Evolutionary conservation across 2,113 vertebrate species (phyloP).

Genomic region (Heterotis niloticus): DNA sequence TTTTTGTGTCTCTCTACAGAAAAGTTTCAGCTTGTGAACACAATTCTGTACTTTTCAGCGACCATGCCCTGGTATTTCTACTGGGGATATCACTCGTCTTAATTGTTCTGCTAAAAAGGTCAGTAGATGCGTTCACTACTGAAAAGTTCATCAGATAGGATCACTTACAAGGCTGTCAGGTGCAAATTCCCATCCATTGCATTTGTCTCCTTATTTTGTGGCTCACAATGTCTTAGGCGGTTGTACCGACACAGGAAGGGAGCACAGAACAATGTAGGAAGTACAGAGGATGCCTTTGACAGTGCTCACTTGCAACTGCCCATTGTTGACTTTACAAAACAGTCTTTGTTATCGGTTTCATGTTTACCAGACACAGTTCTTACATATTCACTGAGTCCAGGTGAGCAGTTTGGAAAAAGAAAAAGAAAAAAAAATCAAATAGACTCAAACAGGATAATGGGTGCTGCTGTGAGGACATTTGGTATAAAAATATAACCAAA

Average conservation of each 20-base stretch:
- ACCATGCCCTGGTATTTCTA: background rate
- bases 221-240: background rate
- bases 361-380: background rate
- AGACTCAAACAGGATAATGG: conserved; percentile 7
- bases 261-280: background rate
- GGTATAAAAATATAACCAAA: too few species aligned
- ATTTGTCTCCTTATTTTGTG: background rate
- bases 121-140: background rate
- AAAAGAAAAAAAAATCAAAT: background rate
- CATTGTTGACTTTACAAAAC: conserved; percentile 22
- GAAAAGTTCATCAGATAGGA: background rate
- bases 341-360: conserved; percentile 3
- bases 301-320: background rate
- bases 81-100: background rate
- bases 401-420: background rate
- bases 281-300: background rate
- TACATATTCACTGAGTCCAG: background rate
- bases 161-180: background rate
- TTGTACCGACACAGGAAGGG: background rate
- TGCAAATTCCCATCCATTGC: background rate
- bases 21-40: background rate
- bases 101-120: background rate
- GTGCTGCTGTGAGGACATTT: background rate
- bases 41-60: background rate
- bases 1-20: background rate